These are phyloP conservation scores for Acleris holmiana DNA, from an alignment of 2,888 invertebrate genomes.

Conservation along the genomic window DNA sequence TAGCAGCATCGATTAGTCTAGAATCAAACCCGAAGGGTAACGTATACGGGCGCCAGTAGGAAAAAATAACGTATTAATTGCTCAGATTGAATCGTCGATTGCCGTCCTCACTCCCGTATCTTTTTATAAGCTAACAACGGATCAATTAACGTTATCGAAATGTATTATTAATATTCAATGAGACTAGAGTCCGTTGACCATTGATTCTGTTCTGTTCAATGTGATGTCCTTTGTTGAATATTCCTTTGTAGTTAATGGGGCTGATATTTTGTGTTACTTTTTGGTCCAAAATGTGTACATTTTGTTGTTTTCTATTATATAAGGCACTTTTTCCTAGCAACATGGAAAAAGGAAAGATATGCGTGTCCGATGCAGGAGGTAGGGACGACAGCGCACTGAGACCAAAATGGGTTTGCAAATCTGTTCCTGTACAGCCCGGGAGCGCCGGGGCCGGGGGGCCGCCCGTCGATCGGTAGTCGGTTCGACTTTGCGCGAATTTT, in stretches of 20 bases:
- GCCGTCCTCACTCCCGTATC: slow-evolving; percentile 37
- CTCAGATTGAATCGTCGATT: slow-evolving; percentile 34
- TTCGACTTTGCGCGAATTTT: slow-evolving; percentile 32
- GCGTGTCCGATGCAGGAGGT: slow-evolving; percentile 4
- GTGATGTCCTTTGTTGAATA: slow-evolving; percentile 26
- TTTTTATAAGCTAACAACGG: slow-evolving; percentile 36
- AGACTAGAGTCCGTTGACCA: slow-evolving; percentile 28
- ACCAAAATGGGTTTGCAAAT: slow-evolving; percentile 29
- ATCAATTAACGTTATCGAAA: slow-evolving; percentile 33
- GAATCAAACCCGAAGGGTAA: slow-evolving; percentile 26
- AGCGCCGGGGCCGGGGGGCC: slow-evolving; percentile 9
- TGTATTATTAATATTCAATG: slow-evolving; percentile 36
- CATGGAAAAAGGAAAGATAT: slow-evolving; percentile 19
- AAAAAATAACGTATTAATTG: slow-evolving; percentile 35
- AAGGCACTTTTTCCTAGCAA: background rate
- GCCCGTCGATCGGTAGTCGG: slow-evolving; percentile 17
- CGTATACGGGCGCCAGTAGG: slow-evolving; percentile 32
- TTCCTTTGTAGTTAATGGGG: slow-evolving; percentile 17
- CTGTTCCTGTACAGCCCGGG: slow-evolving; percentile 17
- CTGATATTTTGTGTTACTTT: slow-evolving; percentile 14
- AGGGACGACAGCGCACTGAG: slow-evolving; percentile 1
- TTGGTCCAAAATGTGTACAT: slow-evolving; percentile 10
- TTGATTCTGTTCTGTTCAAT: slow-evolving; percentile 26
- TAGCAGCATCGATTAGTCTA: slow-evolving; percentile 22
- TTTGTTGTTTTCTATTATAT: background rate